Conservation (phyloP, 2,888 invertebrate genomes). For the Xanthia icteritia region DNA sequence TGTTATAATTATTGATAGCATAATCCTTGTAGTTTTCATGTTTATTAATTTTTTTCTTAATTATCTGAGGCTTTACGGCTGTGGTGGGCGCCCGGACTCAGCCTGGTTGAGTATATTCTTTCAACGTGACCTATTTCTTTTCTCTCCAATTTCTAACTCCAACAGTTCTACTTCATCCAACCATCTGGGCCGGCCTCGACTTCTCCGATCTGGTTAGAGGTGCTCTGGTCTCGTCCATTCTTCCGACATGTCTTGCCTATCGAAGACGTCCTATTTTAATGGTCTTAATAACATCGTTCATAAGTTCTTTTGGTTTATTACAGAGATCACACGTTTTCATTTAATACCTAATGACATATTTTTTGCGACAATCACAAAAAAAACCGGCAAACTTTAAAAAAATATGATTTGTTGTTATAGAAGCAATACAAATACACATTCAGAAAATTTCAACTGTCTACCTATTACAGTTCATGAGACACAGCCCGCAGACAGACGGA, state of each 20-base stretch:
- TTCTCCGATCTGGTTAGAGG: not conserved
- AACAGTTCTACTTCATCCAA: not conserved
- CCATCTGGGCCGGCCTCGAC: not conserved
- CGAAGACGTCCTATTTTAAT: not conserved
- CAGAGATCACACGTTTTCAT: not conserved
- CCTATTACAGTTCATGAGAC: too few species aligned
- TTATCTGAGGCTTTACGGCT: not conserved
- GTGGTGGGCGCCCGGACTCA: too few species aligned
- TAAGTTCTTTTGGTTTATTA: not conserved
- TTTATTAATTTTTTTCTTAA: not conserved
- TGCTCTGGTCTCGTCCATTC: not conserved
- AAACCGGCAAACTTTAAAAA: too few species aligned
- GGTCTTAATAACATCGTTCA: not conserved
- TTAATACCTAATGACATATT: too few species aligned
- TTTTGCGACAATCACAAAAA: too few species aligned
- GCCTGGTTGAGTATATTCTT: not conserved
- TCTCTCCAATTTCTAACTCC: not conserved
- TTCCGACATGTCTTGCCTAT: not conserved
- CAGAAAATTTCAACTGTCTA: too few species aligned
- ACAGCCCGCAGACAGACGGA: too few species aligned
- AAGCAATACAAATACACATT: too few species aligned
- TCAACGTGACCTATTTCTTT: not conserved
- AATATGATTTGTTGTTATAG: too few species aligned
- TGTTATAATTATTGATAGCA: not conserved
- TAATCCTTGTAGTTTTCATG: not conserved